Percentiles rank a stretch among this genome's conserved stretches.
phyloP scores from a whole-genome alignment of 2,888 invertebrate species.

The Synergus japonicus region DNA sequence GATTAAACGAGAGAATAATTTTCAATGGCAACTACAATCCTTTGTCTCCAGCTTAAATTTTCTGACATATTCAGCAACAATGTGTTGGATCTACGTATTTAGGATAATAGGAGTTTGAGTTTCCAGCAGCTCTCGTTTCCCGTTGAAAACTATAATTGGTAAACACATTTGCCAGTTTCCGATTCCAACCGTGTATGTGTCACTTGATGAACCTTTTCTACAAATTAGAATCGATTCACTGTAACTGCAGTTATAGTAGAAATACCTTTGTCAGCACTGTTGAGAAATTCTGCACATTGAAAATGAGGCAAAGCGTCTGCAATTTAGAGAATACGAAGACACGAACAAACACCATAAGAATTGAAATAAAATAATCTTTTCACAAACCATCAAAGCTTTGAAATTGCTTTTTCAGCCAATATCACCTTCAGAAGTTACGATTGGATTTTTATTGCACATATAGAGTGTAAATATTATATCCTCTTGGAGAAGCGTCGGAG shows the following conservation, averaged over 20 bases:
- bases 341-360: neutral
- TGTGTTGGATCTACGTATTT: neutral
- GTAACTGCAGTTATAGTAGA: neutral
- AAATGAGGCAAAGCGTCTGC: neutral
- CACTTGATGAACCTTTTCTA: neutral
- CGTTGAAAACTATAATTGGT: slow-evolving; percentile 3
- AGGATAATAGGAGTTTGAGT: neutral
- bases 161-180: neutral
- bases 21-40: neutral
- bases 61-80: slow-evolving; percentile 6
- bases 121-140: neutral
- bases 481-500: slow-evolving; percentile 31
- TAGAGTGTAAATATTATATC: slow-evolving; percentile 40
- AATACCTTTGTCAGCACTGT: neutral
- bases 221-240: neutral
- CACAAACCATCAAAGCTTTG: slow-evolving; percentile 24
- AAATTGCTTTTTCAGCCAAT: slow-evolving; percentile 40
- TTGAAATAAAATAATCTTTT: slow-evolving; percentile 20
- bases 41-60: slow-evolving; percentile 10
- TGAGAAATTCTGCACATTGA: neutral
- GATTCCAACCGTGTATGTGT: neutral
- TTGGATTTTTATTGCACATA: slow-evolving; percentile 40
- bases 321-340: neutral
- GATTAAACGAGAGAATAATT: neutral
- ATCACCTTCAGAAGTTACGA: slow-evolving; percentile 33